phyloP scores from a whole-genome alignment of 1,140 invertebrate species.

The Leptinotarsa undecemlineata region DNA sequence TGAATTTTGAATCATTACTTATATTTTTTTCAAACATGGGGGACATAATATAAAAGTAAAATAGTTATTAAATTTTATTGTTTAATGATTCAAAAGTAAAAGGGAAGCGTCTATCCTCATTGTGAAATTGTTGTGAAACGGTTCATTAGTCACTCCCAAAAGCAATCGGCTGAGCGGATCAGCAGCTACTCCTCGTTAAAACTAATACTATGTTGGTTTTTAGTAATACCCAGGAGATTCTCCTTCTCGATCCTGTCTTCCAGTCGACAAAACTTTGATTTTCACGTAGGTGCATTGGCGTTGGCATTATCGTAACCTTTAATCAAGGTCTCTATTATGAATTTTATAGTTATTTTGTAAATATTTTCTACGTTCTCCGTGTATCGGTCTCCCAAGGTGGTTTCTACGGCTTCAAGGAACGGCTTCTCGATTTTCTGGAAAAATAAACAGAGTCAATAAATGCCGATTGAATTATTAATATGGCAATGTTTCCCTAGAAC shows the following conservation, averaged over 20 bases:
- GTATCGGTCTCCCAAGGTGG: conserved; percentile 84
- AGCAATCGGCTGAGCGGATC: background rate
- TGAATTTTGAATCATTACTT: too few species aligned
- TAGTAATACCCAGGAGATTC: conserved; percentile 10
- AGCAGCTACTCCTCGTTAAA: background rate
- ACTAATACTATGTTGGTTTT: conserved; percentile 10
- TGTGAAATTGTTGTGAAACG: too few species aligned
- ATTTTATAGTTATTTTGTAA: conserved; percentile 89
- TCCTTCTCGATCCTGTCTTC: background rate
- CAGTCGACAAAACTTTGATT: conserved; percentile 19
- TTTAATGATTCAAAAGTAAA: too few species aligned
- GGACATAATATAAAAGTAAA: too few species aligned
- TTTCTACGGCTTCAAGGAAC: conserved; percentile 83
- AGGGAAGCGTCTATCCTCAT: too few species aligned
- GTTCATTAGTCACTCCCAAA: background rate
- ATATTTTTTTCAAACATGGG: too few species aligned
- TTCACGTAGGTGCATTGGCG: conserved; percentile 43
- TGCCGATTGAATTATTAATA: too few species aligned
- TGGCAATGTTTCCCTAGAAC: too few species aligned
- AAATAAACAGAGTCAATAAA: conserved; percentile 47
- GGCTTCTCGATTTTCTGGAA: conserved; percentile 88
- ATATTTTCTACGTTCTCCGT: conserved; percentile 90
- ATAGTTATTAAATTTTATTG: too few species aligned
- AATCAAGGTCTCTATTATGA: conserved; percentile 84
- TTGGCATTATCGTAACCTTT: conserved; percentile 73